These are phyloP conservation scores for Acromyrmex echinatior DNA, from an alignment of 1,140 invertebrate species.

Conservation along the genomic window DNA sequence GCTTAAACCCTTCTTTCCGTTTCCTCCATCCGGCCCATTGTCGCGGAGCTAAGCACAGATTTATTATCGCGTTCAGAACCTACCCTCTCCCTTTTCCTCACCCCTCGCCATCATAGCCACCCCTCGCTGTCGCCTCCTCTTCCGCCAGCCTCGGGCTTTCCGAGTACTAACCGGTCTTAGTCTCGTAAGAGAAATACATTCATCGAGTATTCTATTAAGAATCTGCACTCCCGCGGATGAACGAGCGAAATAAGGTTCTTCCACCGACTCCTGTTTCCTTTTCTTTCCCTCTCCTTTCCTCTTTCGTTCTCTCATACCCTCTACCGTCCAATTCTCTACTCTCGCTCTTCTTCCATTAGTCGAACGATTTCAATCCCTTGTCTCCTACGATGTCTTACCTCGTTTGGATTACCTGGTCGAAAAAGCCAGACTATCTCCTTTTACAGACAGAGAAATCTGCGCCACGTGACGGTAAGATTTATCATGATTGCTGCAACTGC, in stretches of 20 bases:
- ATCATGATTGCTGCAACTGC: not conserved
- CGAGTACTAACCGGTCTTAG: slow-evolving; percentile 72
- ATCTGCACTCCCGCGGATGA: slow-evolving; percentile 79
- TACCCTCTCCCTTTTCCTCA: slow-evolving; percentile 32
- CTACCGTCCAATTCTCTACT: slow-evolving; percentile 33
- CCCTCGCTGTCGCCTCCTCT: slow-evolving; percentile 32
- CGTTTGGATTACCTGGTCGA: slow-evolving; percentile 66
- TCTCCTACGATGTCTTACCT: slow-evolving; percentile 59
- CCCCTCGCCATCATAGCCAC: slow-evolving; percentile 39
- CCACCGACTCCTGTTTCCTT: slow-evolving; percentile 52
- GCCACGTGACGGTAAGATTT: slow-evolving; percentile 22
- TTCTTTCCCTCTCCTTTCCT: slow-evolving; percentile 5
- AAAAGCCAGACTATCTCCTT: slow-evolving; percentile 58
- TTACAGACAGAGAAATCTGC: slow-evolving; percentile 47
- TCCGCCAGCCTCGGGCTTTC: slow-evolving; percentile 45
- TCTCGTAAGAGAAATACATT: slow-evolving; percentile 81
- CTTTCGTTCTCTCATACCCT: not conserved
- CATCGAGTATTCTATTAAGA: slow-evolving; percentile 83
- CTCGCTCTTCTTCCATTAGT: slow-evolving; percentile 75
- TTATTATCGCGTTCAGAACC: slow-evolving; percentile 79
- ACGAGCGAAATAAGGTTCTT: slow-evolving; percentile 78
- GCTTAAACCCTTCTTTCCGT: slow-evolving; percentile 82
- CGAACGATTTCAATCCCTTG: slow-evolving; percentile 73
- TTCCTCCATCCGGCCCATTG: slow-evolving; percentile 76
- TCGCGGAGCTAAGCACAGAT: slow-evolving; percentile 81